Evolutionary conservation across 2,797 vertebrate species (phyloP).

Genomic region (Fistularia commersonii): DNA sequence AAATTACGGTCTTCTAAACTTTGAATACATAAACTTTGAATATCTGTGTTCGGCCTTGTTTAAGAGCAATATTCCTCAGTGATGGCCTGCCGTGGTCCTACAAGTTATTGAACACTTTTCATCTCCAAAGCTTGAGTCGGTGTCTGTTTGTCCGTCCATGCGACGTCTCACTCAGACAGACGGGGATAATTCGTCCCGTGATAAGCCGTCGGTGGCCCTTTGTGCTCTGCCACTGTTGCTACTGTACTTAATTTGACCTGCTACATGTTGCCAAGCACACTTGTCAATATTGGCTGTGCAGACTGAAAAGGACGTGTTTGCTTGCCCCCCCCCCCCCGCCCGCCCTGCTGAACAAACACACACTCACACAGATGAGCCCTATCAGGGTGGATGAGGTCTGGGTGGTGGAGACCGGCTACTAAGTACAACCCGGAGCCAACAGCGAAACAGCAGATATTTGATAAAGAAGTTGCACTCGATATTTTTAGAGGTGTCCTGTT

Average conservation of each 20-base stretch:
- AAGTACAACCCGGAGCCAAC: constrained; percentile 16
- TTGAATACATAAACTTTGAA: too few relatives aligned
- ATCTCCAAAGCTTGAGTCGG: background rate
- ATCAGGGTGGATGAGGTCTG: constrained; percentile 16
- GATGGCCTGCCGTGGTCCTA: too few relatives aligned
- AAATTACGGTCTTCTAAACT: too few relatives aligned
- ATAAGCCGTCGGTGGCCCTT: constrained; percentile 72
- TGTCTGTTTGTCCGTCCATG: background rate
- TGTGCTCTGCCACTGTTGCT: constrained; percentile 50
- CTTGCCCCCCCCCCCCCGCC: constrained; percentile 17
- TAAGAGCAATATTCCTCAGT: too few relatives aligned
- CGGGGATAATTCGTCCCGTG: constrained; percentile 65
- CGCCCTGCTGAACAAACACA: constrained; percentile 39
- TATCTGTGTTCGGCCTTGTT: too few relatives aligned
- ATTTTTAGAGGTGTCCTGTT: constrained; percentile 3
- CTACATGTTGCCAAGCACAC: constrained; percentile 45
- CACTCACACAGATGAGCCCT: constrained; percentile 15
- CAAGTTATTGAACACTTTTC: too few relatives aligned
- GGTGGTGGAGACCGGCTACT: constrained; percentile 43
- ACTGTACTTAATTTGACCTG: constrained; percentile 64
- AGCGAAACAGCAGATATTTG: constrained; percentile 47
- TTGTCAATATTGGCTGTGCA: constrained; percentile 78
- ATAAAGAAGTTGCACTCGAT: constrained; percentile 13
- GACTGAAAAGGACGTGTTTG: constrained; percentile 64
- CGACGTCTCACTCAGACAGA: constrained; percentile 54